Percentiles rank a stretch among this genome's conserved stretches.
Evolutionary conservation across 1,140 invertebrate genomes (phyloP).

Genomic region (Oreohelix idahoensis): DNA sequence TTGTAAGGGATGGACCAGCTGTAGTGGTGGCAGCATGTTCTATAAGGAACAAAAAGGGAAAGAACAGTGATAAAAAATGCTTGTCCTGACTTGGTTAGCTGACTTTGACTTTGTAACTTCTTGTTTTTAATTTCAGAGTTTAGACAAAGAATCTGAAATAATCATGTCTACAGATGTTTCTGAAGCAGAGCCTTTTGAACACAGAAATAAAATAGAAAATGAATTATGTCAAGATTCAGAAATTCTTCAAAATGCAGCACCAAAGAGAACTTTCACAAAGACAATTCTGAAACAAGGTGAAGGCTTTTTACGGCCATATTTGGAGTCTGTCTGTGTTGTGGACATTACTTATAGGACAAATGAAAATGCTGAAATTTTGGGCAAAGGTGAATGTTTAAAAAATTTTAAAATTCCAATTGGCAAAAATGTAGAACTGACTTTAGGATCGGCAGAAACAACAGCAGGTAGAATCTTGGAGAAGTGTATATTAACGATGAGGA

Average conservation of each 20-base stretch:
- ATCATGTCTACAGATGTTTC: too few species aligned
- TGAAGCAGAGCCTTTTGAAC: too few species aligned
- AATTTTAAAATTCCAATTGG: not conserved
- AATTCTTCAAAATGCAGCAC: slow-evolving; percentile 46
- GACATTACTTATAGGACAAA: not conserved
- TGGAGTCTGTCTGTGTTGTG: slow-evolving; percentile 9
- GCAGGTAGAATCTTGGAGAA: not conserved
- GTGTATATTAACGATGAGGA: slow-evolving; percentile 25
- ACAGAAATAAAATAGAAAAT: not conserved
- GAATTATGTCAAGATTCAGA: not conserved
- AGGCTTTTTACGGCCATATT: not conserved
- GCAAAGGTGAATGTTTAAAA: not conserved
- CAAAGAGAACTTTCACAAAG: not conserved
- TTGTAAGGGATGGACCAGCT: too few species aligned
- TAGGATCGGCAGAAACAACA: slow-evolving; percentile 11
- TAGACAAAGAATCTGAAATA: too few species aligned
- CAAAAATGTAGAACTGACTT: not conserved
- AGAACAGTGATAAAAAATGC: too few species aligned
- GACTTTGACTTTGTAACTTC: too few species aligned
- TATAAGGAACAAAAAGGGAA: too few species aligned
- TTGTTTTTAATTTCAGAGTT: too few species aligned
- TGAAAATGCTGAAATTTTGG: not conserved
- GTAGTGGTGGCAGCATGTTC: too few species aligned
- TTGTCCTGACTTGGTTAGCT: too few species aligned
- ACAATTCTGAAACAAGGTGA: not conserved